These are phyloP conservation scores for Chiloscyllium punctatum DNA, from an alignment of 2,797 vertebrate species.

Conservation along the genomic window DNA sequence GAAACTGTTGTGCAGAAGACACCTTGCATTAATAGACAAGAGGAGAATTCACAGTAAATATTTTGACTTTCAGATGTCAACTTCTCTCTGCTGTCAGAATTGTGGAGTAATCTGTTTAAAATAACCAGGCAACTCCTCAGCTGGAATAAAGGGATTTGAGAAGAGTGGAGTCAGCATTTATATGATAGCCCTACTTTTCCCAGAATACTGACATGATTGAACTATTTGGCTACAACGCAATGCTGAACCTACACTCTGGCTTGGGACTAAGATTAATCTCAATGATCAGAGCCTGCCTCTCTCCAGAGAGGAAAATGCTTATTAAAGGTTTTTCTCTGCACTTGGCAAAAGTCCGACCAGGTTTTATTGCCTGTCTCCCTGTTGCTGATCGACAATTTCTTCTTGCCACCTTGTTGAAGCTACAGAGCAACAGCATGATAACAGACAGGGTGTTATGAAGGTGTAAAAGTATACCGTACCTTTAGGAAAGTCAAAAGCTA, in stretches of 20 bases:
- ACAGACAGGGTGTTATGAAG: neutral
- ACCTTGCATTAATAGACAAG: neutral
- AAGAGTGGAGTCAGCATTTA: neutral
- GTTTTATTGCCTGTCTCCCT: neutral
- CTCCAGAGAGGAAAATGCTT: neutral
- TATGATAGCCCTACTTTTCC: neutral
- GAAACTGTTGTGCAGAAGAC: neutral
- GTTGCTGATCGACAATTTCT: neutral
- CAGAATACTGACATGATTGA: neutral
- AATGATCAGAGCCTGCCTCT: neutral
- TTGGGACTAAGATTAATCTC: neutral
- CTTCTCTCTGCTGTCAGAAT: neutral
- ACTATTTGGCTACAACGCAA: neutral
- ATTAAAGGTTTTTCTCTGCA: neutral
- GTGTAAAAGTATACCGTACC: no score
- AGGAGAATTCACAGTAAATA: neutral
- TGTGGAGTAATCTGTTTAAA: neutral
- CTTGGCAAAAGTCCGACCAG: neutral
- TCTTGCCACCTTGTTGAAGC: neutral
- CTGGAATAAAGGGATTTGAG: neutral
- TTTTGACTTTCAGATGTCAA: neutral
- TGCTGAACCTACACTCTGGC: neutral
- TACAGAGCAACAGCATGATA: neutral
- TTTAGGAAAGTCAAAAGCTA: no score
- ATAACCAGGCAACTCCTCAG: neutral